A percentile compares a stretch with the other conserved stretches of the same genome.
These are phyloP conservation scores for Cassiopea xamachana DNA, from an alignment of 30 jellyfish, hydroid and myxozoan genomes.

Conservation along the genomic window DNA sequence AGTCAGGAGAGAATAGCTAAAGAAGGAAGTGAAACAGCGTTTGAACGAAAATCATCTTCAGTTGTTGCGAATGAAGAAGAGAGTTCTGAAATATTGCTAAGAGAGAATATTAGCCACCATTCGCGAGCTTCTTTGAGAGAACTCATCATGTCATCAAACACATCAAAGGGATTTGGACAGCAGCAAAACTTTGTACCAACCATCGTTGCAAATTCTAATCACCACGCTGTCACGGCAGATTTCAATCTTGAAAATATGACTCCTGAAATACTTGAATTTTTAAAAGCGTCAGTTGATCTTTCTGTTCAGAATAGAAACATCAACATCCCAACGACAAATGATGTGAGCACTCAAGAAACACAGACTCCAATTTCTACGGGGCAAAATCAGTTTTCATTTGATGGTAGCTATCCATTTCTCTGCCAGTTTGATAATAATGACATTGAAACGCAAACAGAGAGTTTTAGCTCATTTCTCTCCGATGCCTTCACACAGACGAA, in stretches of 20 bases:
- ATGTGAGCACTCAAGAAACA: slow-evolving; percentile 44
- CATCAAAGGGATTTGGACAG: neutral
- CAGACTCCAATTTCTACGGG: slow-evolving; percentile 38
- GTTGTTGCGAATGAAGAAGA: neutral
- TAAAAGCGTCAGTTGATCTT: slow-evolving; percentile 2
- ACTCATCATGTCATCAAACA: neutral
- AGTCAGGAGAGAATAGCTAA: neutral
- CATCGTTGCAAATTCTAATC: neutral
- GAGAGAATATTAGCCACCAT: neutral
- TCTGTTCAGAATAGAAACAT: neutral
- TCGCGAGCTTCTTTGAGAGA: neutral
- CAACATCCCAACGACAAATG: neutral
- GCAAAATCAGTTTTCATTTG: slow-evolving; percentile 7
- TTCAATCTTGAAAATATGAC: slow-evolving; percentile 38
- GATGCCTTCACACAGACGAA: slow-evolving; percentile 75
- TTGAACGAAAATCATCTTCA: neutral
- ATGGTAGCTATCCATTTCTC: slow-evolving; percentile 9
- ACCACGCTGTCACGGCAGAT: neutral
- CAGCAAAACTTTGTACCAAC: neutral
- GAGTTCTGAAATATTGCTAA: neutral
- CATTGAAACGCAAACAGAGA: slow-evolving; percentile 53
- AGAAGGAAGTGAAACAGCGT: neutral
- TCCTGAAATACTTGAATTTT: slow-evolving; percentile 39
- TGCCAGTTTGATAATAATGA: slow-evolving; percentile 40
- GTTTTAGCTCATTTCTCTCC: slow-evolving; percentile 24